Evolutionary conservation across 2,888 invertebrate genomes (phyloP).

Genomic region (Melanargia galathea): DNA sequence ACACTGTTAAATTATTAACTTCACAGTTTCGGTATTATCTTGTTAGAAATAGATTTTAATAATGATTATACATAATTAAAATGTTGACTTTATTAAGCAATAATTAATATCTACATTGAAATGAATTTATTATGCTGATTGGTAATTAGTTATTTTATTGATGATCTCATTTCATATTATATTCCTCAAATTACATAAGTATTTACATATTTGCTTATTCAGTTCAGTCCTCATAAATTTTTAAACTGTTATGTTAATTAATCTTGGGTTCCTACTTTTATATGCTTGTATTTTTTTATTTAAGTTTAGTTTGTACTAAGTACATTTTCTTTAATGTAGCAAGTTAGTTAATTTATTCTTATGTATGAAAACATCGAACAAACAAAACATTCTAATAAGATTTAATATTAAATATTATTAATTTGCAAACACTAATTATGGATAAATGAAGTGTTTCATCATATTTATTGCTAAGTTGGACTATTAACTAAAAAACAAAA

Average conservation of each 20-base stretch:
- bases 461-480: background rate
- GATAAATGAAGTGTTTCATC: background rate
- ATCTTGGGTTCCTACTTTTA: slow-evolving; percentile 29
- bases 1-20: background rate
- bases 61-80: too few relatives aligned
- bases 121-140: slow-evolving; percentile 11
- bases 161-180: slow-evolving; percentile 27
- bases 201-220: slow-evolving; percentile 7
- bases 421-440: background rate
- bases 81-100: too few relatives aligned
- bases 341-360: slow-evolving; percentile 7
- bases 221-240: slow-evolving; percentile 9
- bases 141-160: slow-evolving; percentile 10
- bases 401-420: background rate
- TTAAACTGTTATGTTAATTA: slow-evolving; percentile 7
- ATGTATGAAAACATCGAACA: slow-evolving; percentile 18
- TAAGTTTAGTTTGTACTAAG: slow-evolving; percentile 15
- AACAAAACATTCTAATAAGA: background rate
- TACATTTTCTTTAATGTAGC: slow-evolving; percentile 12
- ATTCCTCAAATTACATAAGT: slow-evolving; percentile 4
- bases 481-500: too few relatives aligned
- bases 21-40: background rate
- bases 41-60: background rate
- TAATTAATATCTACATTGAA: too few relatives aligned
- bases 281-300: slow-evolving; percentile 1